A percentile compares a stretch with the other conserved stretches of the same genome.
phyloP scores from a whole-genome alignment of 2,113 vertebrate genomes.

The Fukomys damarensis region DNA sequence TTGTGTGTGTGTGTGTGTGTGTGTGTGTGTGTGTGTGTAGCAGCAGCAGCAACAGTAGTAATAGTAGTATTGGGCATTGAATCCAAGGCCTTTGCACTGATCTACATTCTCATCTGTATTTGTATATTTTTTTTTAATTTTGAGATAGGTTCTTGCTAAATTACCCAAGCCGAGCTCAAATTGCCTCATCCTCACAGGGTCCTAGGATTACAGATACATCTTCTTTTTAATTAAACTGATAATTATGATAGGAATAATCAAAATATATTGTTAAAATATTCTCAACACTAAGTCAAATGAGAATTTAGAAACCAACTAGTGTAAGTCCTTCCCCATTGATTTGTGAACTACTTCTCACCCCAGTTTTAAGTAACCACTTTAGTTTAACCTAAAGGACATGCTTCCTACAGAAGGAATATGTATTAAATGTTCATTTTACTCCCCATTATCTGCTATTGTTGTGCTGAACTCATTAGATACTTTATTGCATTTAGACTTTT shows the following conservation, averaged over 20 bases:
- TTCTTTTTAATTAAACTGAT: neutral
- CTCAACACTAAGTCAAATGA: slow-evolving; percentile 16
- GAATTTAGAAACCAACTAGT: neutral
- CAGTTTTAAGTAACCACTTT: neutral
- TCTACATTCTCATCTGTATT: neutral
- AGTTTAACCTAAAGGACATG: neutral
- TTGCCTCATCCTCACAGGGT: neutral
- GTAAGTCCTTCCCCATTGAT: neutral
- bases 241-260: neutral
- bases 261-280: slow-evolving; percentile 8
- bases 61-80: neutral
- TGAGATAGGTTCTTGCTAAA: neutral
- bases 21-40: neutral
- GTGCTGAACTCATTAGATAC: neutral
- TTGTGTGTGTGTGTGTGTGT: neutral
- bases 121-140: neutral
- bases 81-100: neutral
- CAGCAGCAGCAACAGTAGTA: neutral
- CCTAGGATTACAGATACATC: neutral
- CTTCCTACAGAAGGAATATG: neutral
- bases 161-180: neutral
- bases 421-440: neutral
- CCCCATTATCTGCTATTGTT: neutral
- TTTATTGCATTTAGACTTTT: neutral
- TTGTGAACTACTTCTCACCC: neutral